Evolutionary conservation across 2,797 vertebrate genomes (phyloP), one percentile per base, ranked within the genome.

Genomic region (Sebastes vulpes): DNA sequence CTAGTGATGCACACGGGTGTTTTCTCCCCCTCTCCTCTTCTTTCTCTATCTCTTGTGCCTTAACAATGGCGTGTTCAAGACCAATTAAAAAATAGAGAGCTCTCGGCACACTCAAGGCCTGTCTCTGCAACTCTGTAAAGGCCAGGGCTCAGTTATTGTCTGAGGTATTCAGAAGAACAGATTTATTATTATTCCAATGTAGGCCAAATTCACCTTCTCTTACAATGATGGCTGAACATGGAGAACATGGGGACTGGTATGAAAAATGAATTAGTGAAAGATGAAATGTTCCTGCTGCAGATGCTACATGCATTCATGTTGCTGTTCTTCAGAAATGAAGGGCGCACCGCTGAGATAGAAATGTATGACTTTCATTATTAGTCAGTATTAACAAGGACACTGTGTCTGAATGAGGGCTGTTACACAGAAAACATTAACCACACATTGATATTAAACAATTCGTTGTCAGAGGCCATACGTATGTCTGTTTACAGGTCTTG

Each of bases 131-230:
- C 86, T 93, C 91, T 52, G 72, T 81, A 94, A 95, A 96, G 95
- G 93, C 92, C 92, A 92, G 81, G 59, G 81, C 87, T 87, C 70
- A 32, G 73, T 72, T 90, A 90, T 90, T 86, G 93, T 94, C 91
- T 87, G 72, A 73, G 91, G 86, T 87, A 89, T 93, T 95, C 88
- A 79, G 87, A 75, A 78, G 92, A 94, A 93, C 77, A 90, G 88
- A 94, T 95, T 94, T 95, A 95, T 95, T 94, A 95, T 94, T 92
- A 93, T 94, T 94, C 86, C 91, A 90, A 92, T 91, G 92, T 93
- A 93, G 93, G 94, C 93, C 93, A 95, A 85, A 91, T 93, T 95
- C 93, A 94, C 86, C 93, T 93, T 91, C 85, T 71, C 90, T 93
- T 92, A 93, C 82, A 90, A 89, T 94, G 90, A 95, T 85, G 87